Percentiles rank a stretch among this genome's conserved stretches.
Conservation (phyloP, 2,797 vertebrate species). For the Perodicticus potto region DNA sequence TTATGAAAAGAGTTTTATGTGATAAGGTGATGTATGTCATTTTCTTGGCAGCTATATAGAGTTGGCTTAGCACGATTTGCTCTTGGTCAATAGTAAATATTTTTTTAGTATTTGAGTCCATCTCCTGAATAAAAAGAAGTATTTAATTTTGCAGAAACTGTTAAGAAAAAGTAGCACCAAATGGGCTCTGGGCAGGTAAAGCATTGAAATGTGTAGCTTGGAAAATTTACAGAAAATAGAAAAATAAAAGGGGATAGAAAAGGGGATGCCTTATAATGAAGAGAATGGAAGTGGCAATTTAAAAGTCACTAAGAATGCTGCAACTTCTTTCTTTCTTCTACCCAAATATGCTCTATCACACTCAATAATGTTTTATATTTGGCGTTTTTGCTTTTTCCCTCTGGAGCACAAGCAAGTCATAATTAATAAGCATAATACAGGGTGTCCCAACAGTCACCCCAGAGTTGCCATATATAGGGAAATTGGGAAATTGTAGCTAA, state of each 20-base stretch:
- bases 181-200: not conserved
- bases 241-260: not conserved
- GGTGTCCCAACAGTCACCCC: too few relatives aligned
- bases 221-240: not conserved
- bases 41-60: not conserved
- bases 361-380: not conserved
- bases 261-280: not conserved
- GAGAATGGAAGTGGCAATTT: not conserved
- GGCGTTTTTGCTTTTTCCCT: not conserved
- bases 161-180: not conserved
- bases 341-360: not conserved
- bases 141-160: not conserved
- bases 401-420: not conserved
- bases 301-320: not conserved
- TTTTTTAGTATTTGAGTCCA: not conserved
- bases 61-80: not conserved
- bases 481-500: too few relatives aligned
- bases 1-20: constrained; percentile 18
- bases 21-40: not conserved
- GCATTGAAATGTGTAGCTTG: not conserved
- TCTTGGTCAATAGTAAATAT: not conserved
- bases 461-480: too few relatives aligned
- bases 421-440: not conserved
- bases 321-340: not conserved
- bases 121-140: not conserved